Evolutionary conservation across 1,140 invertebrate genomes (phyloP).

Genomic region (Papilio dardanus): DNA sequence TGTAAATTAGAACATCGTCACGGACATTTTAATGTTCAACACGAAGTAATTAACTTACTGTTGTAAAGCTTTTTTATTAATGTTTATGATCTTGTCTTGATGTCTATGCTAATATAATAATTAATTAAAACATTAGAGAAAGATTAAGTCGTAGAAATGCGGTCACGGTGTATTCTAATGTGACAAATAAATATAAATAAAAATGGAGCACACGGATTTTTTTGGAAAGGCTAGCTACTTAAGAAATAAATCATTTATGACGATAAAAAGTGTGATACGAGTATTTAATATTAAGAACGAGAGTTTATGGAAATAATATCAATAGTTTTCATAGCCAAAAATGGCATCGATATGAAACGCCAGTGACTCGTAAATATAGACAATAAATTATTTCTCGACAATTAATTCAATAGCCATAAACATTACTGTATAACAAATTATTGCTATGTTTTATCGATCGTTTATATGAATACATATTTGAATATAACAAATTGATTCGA

Average conservation of each 20-base stretch:
- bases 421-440: not conserved
- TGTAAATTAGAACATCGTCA: slow-evolving; percentile 13
- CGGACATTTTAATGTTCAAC: slow-evolving; percentile 4
- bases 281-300: too few species aligned
- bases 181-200: not conserved
- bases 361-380: not conserved
- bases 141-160: not conserved
- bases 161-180: not conserved
- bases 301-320: too few species aligned
- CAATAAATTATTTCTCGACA: not conserved
- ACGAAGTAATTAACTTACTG: not conserved
- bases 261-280: too few species aligned
- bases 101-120: not conserved
- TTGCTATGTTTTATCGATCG: not conserved
- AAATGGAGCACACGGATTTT: not conserved
- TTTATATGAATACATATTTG: not conserved
- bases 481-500: not conserved
- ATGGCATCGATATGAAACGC: not conserved
- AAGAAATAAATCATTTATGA: too few species aligned
- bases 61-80: not conserved
- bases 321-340: too few species aligned
- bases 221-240: too few species aligned
- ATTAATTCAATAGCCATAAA: not conserved
- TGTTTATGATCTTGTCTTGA: not conserved
- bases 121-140: not conserved